Percentiles rank a stretch among this genome's conserved stretches.
These are phyloP conservation scores for Drosophila koepferae DNA, from an alignment of 2,888 invertebrate species.

Conservation along the genomic window DNA sequence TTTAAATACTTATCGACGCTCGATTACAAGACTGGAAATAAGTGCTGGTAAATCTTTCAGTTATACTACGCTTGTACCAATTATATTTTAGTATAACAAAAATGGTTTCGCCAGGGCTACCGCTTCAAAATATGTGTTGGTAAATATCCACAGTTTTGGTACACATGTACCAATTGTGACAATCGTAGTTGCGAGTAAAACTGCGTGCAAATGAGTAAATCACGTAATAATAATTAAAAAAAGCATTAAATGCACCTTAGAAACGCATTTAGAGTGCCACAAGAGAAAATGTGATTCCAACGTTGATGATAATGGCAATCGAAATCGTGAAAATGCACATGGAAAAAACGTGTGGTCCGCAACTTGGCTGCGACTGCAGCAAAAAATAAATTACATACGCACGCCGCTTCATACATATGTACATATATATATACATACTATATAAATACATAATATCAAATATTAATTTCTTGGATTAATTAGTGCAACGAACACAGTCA, in stretches of 20 bases:
- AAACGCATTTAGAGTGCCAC: conserved; percentile 34
- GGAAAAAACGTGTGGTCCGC: conserved; percentile 69
- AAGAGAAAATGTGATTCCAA: conserved; percentile 32
- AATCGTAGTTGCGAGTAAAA: conserved; percentile 30
- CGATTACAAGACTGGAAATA: not conserved
- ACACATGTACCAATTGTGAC: conserved; percentile 31
- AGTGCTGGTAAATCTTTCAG: conserved; percentile 6
- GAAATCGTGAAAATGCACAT: conserved; percentile 49
- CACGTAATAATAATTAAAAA: conserved; percentile 7
- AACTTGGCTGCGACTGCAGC: conserved; percentile 52
- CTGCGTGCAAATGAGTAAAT: conserved; percentile 28
- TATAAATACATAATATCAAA: conserved; percentile 33
- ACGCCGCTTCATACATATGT: conserved; percentile 23
- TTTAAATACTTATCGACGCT: not conserved
- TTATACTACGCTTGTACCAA: not conserved
- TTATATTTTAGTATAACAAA: not conserved
- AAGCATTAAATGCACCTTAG: conserved; percentile 6
- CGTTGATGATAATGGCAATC: not conserved
- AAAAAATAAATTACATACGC: conserved; percentile 54
- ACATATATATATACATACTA: conserved; percentile 31
- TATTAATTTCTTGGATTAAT: conserved; percentile 33
- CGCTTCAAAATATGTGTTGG: not conserved
- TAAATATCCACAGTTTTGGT: not conserved
- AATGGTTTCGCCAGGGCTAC: conserved; percentile 5
- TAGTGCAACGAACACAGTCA: conserved; percentile 34